phyloP scores from a whole-genome alignment of 2,888 invertebrate genomes.

The Morpho deidamia region DNA sequence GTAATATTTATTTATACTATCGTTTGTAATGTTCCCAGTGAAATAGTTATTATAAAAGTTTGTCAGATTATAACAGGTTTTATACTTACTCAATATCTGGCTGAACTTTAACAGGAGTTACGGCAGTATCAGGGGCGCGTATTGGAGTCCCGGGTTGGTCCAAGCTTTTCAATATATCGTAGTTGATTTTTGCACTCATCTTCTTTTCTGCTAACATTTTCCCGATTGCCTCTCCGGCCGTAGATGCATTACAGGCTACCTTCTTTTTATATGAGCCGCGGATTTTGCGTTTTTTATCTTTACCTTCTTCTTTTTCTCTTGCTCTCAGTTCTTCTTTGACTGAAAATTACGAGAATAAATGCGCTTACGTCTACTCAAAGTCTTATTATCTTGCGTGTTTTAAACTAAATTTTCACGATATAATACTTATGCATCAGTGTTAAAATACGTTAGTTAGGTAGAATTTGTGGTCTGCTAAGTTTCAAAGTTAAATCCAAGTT shows the following conservation, averaged over 20 bases:
- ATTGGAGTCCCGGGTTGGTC: conserved; percentile 63
- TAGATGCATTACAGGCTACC: conserved; percentile 80
- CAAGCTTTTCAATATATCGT: conserved; percentile 94
- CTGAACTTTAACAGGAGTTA: background rate
- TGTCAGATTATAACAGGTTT: background rate
- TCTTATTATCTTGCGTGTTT: too few species aligned
- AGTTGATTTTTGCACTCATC: conserved; percentile 98
- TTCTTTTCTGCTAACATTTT: conserved; percentile 97
- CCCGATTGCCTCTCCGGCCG: conserved; percentile 94
- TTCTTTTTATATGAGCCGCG: conserved; percentile 82
- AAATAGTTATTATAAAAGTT: too few species aligned
- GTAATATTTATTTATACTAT: too few species aligned
- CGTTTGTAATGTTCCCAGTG: too few species aligned
- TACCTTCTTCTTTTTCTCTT: conserved; percentile 91
- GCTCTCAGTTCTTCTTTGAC: conserved; percentile 90
- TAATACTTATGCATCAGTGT: too few species aligned
- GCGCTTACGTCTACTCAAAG: too few species aligned
- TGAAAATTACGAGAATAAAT: conserved; percentile 49
- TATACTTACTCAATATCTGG: conserved; percentile 10
- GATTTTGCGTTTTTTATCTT: conserved; percentile 88
- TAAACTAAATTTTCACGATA: background rate
- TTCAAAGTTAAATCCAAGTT: too few species aligned
- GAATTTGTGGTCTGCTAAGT: too few species aligned
- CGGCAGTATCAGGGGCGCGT: conserved; percentile 31
- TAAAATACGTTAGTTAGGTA: too few species aligned